Evolutionary conservation across 2,797 vertebrate genomes (phyloP), one percentile per base, ranked within the genome.

Genomic region (Melopsittacus undulatus): DNA sequence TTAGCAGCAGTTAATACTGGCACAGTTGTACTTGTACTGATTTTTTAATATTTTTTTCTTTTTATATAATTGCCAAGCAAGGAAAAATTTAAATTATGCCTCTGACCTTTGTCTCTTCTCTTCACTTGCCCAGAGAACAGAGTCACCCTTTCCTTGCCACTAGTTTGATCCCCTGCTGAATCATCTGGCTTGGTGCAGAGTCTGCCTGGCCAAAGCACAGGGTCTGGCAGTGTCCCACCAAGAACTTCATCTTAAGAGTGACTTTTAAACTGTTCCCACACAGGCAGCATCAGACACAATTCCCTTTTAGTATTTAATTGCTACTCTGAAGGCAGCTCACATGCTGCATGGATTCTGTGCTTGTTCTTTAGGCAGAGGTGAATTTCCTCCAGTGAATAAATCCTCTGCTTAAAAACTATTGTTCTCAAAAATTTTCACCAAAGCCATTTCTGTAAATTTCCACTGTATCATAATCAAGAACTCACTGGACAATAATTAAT

Each of bases 401-500:
- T 49, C 30, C 17, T 45, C 21, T 20, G 10, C 38, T 92, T 56
- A 74, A 86, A 92, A 92, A 45, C 45, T 40, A 48, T 30, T 76
- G 26, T 91, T 92, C 86, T 48, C 54, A 54, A 62, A 92, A 86
- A 83, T 23, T 82, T 70, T 66, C 49, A 61, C 26, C 62, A 62
- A 74, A 95, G 79, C 49, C 90, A 91, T 91, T 78, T 87, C 70
- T 85, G 61, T 77, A 81, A 78, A 74, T 77, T 93, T 83, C 74
- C 38, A 85, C 64, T 81, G 69, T 92, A 75, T 91, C 61, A 86
- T 83, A 91, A 68, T 78, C 81, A 95, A 86, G 63, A 91, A 70
- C 36, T 87, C 66, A 27, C 29, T 90, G 88, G 70, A 85, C 79
- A 81, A 73, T 93, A 97, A 94, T 96, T 90, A 91, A 62, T 38